Percentiles rank a stretch among this genome's conserved stretches.
Conservation (phyloP, 2,797 vertebrate genomes). For the Huso huso region DNA sequence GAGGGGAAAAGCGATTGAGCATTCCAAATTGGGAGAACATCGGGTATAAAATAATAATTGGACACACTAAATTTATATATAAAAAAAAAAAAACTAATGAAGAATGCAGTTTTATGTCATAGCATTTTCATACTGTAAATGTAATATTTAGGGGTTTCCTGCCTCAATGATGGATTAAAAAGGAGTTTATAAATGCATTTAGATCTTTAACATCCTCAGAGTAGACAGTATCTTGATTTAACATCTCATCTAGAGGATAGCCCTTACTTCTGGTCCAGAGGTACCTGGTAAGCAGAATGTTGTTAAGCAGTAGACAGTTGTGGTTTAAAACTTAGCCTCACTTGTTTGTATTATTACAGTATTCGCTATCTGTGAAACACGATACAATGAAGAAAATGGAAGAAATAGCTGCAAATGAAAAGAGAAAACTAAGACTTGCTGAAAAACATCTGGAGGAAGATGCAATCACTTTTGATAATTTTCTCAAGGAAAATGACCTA, state of each 20-base stretch:
- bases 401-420: conserved; percentile 23
- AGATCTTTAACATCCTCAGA: no score
- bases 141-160: not conserved
- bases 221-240: no score
- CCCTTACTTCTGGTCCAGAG: no score
- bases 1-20: no score
- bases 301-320: not conserved
- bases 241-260: no score
- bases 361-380: conserved; percentile 36
- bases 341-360: conserved; percentile 32
- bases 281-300: not conserved
- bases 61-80: not conserved
- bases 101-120: not conserved
- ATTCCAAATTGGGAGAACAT: no score
- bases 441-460: conserved; percentile 44
- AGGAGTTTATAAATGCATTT: no score
- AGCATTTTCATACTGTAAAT: not conserved
- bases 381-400: conserved; percentile 37
- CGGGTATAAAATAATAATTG: no score
- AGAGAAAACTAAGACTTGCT: conserved; percentile 29
- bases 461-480: conserved; percentile 40
- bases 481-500: conserved; percentile 46
- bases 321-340: not conserved
- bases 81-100: not conserved
- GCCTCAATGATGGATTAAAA: no score